Base-by-base conservation (phyloP, 1,140 invertebrate genomes). In the Drosophila rhopaloa region DNA sequence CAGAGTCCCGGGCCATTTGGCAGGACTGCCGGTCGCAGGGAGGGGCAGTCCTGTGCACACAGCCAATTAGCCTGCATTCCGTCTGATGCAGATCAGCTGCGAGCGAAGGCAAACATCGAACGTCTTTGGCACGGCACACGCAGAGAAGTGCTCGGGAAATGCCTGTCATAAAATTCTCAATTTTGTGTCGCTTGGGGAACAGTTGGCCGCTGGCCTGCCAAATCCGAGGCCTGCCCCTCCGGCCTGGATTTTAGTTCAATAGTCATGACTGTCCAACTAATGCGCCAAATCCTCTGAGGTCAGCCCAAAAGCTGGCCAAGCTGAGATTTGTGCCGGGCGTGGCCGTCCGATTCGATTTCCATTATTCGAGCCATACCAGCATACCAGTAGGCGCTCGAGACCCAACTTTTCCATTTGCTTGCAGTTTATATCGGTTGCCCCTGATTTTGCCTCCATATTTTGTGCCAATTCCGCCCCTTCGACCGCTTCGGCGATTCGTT, bases 211-310 rank as follows among this genome's bases (percentile, higher is more conserved):
- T 37, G 48, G 41, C 38, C 56, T 46, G 32, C 50, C 44, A 56
- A 47, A 35, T 51, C 55, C 37, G 60, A 82, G 56, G 72, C 61
- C 57, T 38, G 40, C 14, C 53, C 37, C 57, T 50, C 55, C 55
- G 44, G 55, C 76, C 58, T 50, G 46, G 48, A 83, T 86, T 77
- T 89, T 77, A 83, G 83, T 88, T 88, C 79, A 85, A 85, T 85
- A 77, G 74, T 76, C 73, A 43, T 75, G 57, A 76, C 73, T 62
- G 48, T 62, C 41, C 54, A 47, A 58, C 55, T 71, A 56, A 58
- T 71, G 63, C 47, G 41, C 40, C 76, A 86, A 86, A 88, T 76
- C 79, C 83, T 73, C 67, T 73, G 79, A 79, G 83, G 83, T 88
- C 79, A 77, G 63, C 63, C 60, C 54, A 59, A 75, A 80, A 62